Base-by-base conservation (phyloP, 2,113 vertebrate species). In the Cinclus cinclus region DNA sequence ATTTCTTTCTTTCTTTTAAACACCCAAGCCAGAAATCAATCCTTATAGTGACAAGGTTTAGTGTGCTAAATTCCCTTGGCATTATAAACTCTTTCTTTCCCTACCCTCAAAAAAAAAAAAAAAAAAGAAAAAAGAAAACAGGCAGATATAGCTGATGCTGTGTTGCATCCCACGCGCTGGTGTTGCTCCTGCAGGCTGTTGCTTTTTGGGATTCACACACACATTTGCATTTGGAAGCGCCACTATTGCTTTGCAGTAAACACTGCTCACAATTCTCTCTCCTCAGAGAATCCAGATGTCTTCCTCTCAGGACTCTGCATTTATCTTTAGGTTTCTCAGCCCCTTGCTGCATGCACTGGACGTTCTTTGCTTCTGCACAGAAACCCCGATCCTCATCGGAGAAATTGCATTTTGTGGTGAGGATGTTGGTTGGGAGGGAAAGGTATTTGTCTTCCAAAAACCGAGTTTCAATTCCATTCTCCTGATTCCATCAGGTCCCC, bases 171-270 rank as follows among this genome's bases (percentile, higher is more conserved):
- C 90, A 90, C 90, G 13, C 70, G 25, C 90, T 77, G 10, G 0
- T 77, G 92, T 90, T 91, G 87, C 94, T 97, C 94, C 93, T 81
- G 91, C 90, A 96, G 93, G 94, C 96, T 97, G 95, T 83, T 95
- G 85, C 92, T 94, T 91, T 97, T 92, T 90, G 84, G 75, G 90
- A 93, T 83, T 80, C 93, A 90, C 93, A 70, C 91, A 80, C 84
- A 67, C 85, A 94, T 96, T 95, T 94, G 86, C 95, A 96, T 96
- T 95, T 92, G 71, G 90, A 96, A 93, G 87, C 85, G 33, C 78
- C 90, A 95, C 94, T 96, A 88, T 21, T 70, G 93, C 92, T 90
- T 55, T 96, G 87, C 92, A 78, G 85, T 93, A 93, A 95, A 96
- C 95, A 95, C 71, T 70, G 75, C 68, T 94, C 59, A 20, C 67